These are phyloP conservation scores for Holacanthus passer DNA, from an alignment of 2,113 vertebrate species.

Conservation along the genomic window DNA sequence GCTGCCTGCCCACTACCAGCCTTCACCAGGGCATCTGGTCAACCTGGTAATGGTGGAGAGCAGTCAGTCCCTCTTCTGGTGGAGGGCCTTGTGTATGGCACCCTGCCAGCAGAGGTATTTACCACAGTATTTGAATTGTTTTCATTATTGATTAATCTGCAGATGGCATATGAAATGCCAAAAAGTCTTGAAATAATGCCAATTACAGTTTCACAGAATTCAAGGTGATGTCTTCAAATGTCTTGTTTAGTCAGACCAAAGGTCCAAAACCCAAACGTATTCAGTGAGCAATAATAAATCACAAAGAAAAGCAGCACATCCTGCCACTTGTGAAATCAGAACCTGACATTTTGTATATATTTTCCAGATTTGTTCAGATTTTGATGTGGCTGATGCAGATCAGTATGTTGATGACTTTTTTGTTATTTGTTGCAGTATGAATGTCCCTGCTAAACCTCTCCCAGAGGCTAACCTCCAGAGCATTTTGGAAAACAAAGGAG, in stretches of 20 bases:
- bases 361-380: background rate
- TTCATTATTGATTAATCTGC: background rate
- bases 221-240: background rate
- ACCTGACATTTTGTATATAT: background rate
- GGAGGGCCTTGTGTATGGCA: conserved; percentile 94
- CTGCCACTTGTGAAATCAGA: too few species aligned
- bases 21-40: conserved; percentile 85
- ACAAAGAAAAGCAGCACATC: too few species aligned
- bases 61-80: conserved; percentile 90
- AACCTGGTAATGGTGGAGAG: conserved; percentile 92
- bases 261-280: background rate
- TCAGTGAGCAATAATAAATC: too few species aligned
- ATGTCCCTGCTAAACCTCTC: background rate
- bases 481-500: conserved; percentile 88
- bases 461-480: conserved; percentile 52
- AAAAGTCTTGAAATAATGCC: background rate
- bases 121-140: background rate
- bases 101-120: conserved; percentile 83
- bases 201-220: background rate
- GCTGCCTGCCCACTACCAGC: conserved; percentile 87
- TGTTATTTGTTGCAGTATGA: conserved; percentile 43
- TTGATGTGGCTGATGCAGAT: background rate
- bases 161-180: background rate
- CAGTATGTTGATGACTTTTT: background rate
- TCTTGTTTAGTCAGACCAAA: background rate